Evolutionary conservation across 2,113 vertebrate genomes (phyloP).

Genomic region (Zosterops japonicus): DNA sequence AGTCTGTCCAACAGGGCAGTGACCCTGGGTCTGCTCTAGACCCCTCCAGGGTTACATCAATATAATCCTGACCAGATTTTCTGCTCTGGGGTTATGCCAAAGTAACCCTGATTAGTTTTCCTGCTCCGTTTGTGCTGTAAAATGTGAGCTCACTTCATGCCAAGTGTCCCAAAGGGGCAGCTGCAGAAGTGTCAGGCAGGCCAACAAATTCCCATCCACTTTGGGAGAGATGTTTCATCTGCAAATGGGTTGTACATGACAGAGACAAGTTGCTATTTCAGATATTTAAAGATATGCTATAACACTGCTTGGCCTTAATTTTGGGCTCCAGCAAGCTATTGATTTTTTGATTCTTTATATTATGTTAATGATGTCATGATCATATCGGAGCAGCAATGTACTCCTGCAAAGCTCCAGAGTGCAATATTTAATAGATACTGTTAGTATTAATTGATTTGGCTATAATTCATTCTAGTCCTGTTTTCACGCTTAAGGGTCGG

Average conservation of each 20-base stretch:
- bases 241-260: slow-evolving; percentile 10
- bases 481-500: background rate
- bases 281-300: background rate
- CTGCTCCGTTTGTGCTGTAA: background rate
- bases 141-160: background rate
- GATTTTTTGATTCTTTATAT: slow-evolving; percentile 61
- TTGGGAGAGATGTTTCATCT: background rate
- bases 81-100: background rate
- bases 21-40: background rate
- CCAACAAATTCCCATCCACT: background rate
- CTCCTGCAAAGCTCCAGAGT: slow-evolving; percentile 41
- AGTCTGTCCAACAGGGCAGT: background rate
- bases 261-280: slow-evolving; percentile 45
- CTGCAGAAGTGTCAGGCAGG: background rate
- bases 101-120: background rate
- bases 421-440: slow-evolving; percentile 47
- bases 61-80: background rate
- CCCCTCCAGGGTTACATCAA: background rate
- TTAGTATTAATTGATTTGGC: slow-evolving; percentile 50
- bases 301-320: slow-evolving; percentile 31
- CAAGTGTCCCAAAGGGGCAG: background rate
- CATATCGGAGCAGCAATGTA: slow-evolving; percentile 21
- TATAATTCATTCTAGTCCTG: background rate
- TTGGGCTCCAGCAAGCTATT: slow-evolving; percentile 56
- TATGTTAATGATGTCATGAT: slow-evolving; percentile 63